phyloP scores from a whole-genome alignment of 30 jellyfish, hydroid and myxozoan genomes.

The Phacellophora camtschatica region DNA sequence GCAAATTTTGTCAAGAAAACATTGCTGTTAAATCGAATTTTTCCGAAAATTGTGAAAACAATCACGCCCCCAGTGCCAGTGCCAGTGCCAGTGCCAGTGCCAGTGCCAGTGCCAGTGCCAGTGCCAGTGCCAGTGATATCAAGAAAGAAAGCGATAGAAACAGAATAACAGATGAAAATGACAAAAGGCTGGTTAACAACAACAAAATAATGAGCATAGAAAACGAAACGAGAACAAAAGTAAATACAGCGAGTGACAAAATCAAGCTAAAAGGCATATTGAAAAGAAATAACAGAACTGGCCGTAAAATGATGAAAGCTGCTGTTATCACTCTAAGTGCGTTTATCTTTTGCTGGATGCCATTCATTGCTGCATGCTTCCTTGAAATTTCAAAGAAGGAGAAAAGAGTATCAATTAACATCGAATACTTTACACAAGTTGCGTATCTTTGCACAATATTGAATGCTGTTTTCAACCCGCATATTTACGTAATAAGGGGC shows the following conservation, averaged over 20 bases:
- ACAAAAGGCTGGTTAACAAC: too few relatives aligned
- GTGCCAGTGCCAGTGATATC: too few relatives aligned
- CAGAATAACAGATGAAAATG: too few relatives aligned
- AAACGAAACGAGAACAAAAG: too few relatives aligned
- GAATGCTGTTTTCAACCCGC: not conserved
- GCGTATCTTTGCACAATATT: not conserved
- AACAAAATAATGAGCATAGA: too few relatives aligned
- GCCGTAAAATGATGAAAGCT: not conserved
- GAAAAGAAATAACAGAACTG: not conserved
- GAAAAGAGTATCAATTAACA: not conserved
- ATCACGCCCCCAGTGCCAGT: too few relatives aligned
- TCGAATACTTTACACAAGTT: not conserved
- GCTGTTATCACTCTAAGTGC: not conserved
- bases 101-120: too few relatives aligned
- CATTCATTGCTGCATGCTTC: not conserved
- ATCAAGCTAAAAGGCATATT: not conserved
- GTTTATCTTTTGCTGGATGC: not conserved
- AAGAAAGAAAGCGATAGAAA: too few relatives aligned
- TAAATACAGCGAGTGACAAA: not conserved
- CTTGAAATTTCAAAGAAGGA: not conserved
- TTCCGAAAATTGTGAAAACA: too few relatives aligned
- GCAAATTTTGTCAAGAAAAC: too few relatives aligned
- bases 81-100: too few relatives aligned
- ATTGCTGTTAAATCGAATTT: too few relatives aligned
- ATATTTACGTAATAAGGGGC: not conserved